Evolutionary conservation across 2,113 vertebrate species (phyloP), one percentile per base, ranked within the genome.

Genomic region (Rhynchomys soricoides): DNA sequence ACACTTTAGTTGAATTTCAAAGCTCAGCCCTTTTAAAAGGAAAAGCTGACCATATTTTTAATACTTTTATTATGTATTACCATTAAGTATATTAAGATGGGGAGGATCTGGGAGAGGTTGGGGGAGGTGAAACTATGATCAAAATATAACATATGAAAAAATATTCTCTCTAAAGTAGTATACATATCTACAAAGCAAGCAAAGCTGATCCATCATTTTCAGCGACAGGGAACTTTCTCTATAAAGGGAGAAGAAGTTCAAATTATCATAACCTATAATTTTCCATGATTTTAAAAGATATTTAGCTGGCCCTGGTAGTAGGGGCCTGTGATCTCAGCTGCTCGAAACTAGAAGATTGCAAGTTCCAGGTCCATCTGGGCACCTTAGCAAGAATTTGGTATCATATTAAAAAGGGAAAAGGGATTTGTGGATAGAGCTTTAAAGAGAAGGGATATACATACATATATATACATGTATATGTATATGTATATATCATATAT

Each of bases 51-150:
- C 48, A 9, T 34, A 26, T 90, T 90, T 96, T 95, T 89, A 40
- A 89, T 91, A 87, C 89, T 52, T 59, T 75, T 96, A 52, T 55
- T 15, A 93, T 91, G 50, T 86, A 0, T 17, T 92, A 5, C 10
- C 57, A 86, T 93, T 86, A 86, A 96, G 71, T 92, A 93, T 82
- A 82, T 29, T 82, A 81, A 40, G 52, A 37, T n/a, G 34, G 52
- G 78, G 11, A 57, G 19, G 78, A 59, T 82, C 22, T 24, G 37
- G 22, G 5, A 40, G 11, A 59, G 40, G 79, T 16, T 29, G 22
- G 2, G 24, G 7, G 22, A 82, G 3, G 79, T 9, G 1, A 40
- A 40, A 40, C 13, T 59, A 6, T 40, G 12, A 59, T 82, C 37
- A 82, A n/a, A 40, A 82, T 16, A 26, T 59, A 59, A 59, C 26